Evolutionary conservation across 2,113 vertebrate species (phyloP).

Genomic region (Oenanthe melanoleuca): DNA sequence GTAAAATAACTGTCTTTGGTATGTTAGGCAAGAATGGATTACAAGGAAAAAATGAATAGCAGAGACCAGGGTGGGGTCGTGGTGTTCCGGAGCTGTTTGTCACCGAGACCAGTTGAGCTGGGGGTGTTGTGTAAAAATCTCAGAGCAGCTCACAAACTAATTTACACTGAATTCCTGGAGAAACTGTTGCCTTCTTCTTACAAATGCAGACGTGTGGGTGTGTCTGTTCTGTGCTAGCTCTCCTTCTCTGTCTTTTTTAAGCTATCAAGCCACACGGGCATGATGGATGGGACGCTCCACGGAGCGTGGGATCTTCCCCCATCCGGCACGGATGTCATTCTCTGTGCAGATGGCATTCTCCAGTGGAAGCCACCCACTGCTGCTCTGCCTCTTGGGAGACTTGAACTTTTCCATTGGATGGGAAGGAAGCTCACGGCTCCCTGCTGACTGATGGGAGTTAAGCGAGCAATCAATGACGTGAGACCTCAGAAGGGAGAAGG

Average conservation of each 20-base stretch:
- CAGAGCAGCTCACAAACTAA: background rate
- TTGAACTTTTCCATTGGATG: background rate
- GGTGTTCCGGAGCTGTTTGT: background rate
- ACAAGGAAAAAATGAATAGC: no score
- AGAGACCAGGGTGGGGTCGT: background rate
- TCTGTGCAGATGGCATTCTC: constrained; percentile 8
- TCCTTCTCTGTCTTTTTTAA: constrained; percentile 24
- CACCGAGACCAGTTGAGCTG: background rate
- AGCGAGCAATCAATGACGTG: background rate
- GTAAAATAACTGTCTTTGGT: background rate
- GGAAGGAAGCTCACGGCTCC: background rate
- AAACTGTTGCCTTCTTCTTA: constrained; percentile 8
- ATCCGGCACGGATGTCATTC: background rate
- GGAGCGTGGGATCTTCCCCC: constrained; percentile 25
- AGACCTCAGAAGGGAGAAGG: background rate
- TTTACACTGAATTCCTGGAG: background rate
- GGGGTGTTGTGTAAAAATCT: background rate
- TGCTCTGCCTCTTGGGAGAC: constrained; percentile 43
- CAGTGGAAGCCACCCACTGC: constrained; percentile 48
- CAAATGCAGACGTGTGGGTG: constrained; percentile 39
- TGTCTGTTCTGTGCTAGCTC: background rate
- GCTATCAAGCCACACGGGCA: background rate
- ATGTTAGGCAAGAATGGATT: background rate
- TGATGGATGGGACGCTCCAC: background rate
- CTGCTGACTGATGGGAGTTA: background rate